Percentiles rank a stretch among this genome's conserved stretches.
These are phyloP conservation scores for Stichopus horrens DNA, from an alignment of 53 echinoderm and acorn worm species.

Conservation along the genomic window DNA sequence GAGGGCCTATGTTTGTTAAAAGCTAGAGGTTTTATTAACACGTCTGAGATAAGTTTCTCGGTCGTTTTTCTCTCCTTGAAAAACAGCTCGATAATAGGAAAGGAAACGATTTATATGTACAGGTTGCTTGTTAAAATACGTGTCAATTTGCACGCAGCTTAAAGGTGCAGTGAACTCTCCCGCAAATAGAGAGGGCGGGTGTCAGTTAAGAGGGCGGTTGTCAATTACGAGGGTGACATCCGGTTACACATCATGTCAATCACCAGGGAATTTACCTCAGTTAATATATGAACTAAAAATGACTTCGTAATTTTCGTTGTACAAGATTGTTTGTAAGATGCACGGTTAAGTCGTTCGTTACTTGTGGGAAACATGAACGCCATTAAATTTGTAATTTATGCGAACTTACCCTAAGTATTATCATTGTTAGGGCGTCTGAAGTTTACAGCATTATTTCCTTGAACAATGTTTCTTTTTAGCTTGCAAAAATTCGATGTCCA, in stretches of 20 bases:
- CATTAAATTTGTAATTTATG: too few relatives aligned
- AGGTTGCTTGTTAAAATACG: conserved; percentile 14
- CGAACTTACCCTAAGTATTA: too few relatives aligned
- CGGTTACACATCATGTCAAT: conserved; percentile 25
- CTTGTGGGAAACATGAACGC: too few relatives aligned
- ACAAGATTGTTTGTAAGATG: too few relatives aligned
- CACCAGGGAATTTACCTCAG: background rate
- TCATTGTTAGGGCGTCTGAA: too few relatives aligned
- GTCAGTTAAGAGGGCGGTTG: conserved; percentile 16
- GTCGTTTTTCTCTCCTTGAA: background rate
- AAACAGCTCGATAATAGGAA: conserved; percentile 29
- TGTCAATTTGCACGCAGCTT: conserved; percentile 16
- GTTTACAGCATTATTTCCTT: too few relatives aligned
- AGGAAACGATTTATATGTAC: conserved; percentile 32
- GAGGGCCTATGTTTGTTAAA: conserved; percentile 1
- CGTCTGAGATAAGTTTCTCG: background rate
- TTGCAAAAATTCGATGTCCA: too few relatives aligned
- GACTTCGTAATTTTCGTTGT: too few relatives aligned
- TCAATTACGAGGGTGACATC: conserved; percentile 9
- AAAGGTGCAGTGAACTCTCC: conserved; percentile 34
- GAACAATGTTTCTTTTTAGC: too few relatives aligned
- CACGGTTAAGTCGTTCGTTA: too few relatives aligned
- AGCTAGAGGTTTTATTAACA: conserved; percentile 24
- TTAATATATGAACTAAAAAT: too few relatives aligned
- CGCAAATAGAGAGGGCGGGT: conserved; percentile 32